Evolutionary conservation across 2,113 vertebrate genomes (phyloP).

Genomic region (Camelus bactrianus): DNA sequence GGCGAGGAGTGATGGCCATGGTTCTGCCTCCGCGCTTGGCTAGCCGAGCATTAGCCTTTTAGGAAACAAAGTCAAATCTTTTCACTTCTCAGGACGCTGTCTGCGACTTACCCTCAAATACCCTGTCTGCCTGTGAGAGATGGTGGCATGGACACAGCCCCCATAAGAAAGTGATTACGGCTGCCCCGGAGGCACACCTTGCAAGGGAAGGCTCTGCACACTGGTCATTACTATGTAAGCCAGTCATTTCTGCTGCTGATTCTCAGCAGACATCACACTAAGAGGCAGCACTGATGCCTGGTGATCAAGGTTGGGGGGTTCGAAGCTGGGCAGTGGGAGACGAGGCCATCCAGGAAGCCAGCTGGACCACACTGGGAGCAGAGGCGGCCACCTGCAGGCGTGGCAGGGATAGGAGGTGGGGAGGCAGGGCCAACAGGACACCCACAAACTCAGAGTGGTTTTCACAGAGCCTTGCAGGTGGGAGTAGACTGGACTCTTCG

Average conservation of each 20-base stretch:
- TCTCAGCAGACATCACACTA: too few species aligned
- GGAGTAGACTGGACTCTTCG: neutral
- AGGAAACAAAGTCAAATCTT: neutral
- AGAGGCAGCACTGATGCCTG: too few species aligned
- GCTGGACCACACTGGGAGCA: accelerated
- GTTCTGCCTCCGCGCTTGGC: slow-evolving; percentile 97
- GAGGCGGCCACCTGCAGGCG: neutral
- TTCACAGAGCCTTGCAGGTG: neutral
- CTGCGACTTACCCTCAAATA: accelerated
- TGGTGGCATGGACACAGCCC: accelerated
- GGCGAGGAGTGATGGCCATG: slow-evolving; percentile 98
- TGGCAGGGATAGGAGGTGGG: too few species aligned
- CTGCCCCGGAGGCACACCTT: too few species aligned
- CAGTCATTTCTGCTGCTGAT: too few species aligned
- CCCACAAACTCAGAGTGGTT: neutral
- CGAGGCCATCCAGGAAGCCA: neutral
- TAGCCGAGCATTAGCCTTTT: slow-evolving; percentile 96
- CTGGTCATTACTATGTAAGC: too few species aligned
- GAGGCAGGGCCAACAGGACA: too few species aligned
- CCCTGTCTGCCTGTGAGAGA: neutral
- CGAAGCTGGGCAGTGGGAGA: too few species aligned
- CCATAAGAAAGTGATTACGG: too few species aligned
- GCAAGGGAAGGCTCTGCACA: too few species aligned
- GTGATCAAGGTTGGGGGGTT: neutral
- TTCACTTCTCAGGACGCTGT: accelerated